These are phyloP conservation scores for Leptodirus hochenwartii DNA, from an alignment of 2,888 invertebrate species.

Conservation along the genomic window DNA sequence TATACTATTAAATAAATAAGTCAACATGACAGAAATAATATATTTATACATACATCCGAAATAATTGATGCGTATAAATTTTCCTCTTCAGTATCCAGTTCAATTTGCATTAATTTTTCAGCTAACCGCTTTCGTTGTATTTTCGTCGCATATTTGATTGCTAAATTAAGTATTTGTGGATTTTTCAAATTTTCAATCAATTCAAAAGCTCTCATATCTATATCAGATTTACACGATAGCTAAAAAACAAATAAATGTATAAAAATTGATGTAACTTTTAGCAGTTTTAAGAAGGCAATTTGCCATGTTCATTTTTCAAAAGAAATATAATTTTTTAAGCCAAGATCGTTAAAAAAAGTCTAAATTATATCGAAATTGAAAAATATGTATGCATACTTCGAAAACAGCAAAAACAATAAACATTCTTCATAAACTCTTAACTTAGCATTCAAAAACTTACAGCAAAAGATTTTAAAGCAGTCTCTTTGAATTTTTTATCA, in stretches of 20 bases:
- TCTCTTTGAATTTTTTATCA: slow-evolving; percentile 52
- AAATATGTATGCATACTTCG: too few species aligned
- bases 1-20: too few species aligned
- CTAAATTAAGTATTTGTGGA: slow-evolving; percentile 58
- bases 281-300: slow-evolving; percentile 6
- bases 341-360: too few species aligned
- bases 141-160: slow-evolving; percentile 75
- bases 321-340: too few species aligned
- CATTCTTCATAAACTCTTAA: not conserved
- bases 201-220: slow-evolving; percentile 75
- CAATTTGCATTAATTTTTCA: slow-evolving; percentile 42
- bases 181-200: slow-evolving; percentile 68
- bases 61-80: slow-evolving; percentile 2
- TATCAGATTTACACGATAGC: slow-evolving; percentile 68
- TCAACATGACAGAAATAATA: too few species aligned
- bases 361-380: too few species aligned
- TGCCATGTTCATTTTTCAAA: too few species aligned
- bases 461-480: slow-evolving; percentile 78
- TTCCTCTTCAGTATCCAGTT: slow-evolving; percentile 15
- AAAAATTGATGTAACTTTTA: slow-evolving; percentile 1
- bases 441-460: slow-evolving; percentile 32
- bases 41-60: too few species aligned
- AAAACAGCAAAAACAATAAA: too few species aligned
- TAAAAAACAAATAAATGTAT: slow-evolving; percentile 24
- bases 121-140: slow-evolving; percentile 60